phyloP scores from a whole-genome alignment of 1,140 invertebrate species.

The Brachionus angularis region DNA sequence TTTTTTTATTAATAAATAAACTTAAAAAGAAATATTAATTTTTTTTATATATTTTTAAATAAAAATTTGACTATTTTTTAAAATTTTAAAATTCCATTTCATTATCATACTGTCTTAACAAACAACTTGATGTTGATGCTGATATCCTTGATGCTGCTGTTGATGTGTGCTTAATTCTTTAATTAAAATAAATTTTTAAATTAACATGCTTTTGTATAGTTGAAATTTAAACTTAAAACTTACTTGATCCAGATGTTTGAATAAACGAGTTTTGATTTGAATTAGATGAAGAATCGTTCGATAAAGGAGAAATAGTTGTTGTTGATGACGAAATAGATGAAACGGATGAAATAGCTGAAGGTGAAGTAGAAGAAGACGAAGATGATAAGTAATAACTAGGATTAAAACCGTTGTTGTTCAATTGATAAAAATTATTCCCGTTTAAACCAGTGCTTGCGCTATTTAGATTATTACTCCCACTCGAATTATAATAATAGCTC shows the following conservation, averaged over 20 bases:
- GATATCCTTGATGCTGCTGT: too few relatives aligned
- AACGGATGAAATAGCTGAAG: slow-evolving; percentile 24
- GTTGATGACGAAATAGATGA: slow-evolving; percentile 36
- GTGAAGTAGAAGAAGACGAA: slow-evolving; percentile 26
- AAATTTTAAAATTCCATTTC: too few relatives aligned
- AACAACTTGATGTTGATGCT: slow-evolving; percentile 31
- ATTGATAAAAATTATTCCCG: slow-evolving; percentile 6
- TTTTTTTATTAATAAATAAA: too few relatives aligned
- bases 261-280: slow-evolving; percentile 42
- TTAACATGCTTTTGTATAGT: too few relatives aligned
- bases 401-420: not conserved
- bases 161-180: too few relatives aligned
- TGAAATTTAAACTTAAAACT: too few relatives aligned
- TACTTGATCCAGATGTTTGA: not conserved
- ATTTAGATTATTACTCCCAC: not conserved
- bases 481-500: slow-evolving; percentile 2
- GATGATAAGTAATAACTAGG: not conserved
- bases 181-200: too few relatives aligned
- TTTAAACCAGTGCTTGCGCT: too few relatives aligned
- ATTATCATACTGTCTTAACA: not conserved
- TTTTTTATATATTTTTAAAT: too few relatives aligned
- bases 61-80: too few relatives aligned
- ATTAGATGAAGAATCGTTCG: slow-evolving; percentile 14
- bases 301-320: slow-evolving; percentile 29
- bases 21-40: too few relatives aligned